Conservation (phyloP, 2,888 invertebrate species). For the Nudaria mundana region DNA sequence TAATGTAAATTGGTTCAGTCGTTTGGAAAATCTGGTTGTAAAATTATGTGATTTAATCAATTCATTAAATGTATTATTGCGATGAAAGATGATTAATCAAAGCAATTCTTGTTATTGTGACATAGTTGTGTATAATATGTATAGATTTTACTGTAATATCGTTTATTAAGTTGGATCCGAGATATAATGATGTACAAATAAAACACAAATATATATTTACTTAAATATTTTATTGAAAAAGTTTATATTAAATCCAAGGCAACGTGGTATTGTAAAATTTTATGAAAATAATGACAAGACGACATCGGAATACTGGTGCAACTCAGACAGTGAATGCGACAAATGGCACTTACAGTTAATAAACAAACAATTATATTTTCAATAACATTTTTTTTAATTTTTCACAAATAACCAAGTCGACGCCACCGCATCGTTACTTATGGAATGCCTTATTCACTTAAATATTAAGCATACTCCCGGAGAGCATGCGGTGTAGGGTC, state of each 20-base stretch:
- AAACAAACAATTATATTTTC: conserved; percentile 53
- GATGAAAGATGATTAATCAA: too few species aligned
- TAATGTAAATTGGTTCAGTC: too few species aligned
- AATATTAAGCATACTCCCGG: conserved; percentile 67
- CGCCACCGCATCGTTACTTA: conserved; percentile 70
- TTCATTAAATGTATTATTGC: too few species aligned
- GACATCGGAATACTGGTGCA: conserved; percentile 32
- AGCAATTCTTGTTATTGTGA: too few species aligned
- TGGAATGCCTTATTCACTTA: conserved; percentile 79
- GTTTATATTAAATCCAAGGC: conserved; percentile 79
- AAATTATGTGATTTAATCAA: too few species aligned
- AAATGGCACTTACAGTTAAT: conserved; percentile 68
- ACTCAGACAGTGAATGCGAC: conserved; percentile 34
- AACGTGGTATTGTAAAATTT: conserved; percentile 78
- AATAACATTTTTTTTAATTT: conserved; percentile 42
- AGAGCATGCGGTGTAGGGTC: conserved; percentile 60
- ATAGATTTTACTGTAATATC: too few species aligned
- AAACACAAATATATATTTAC: conserved; percentile 61
- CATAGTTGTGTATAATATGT: too few species aligned
- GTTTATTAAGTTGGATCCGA: too few species aligned
- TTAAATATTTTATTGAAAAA: conserved; percentile 80
- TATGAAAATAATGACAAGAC: conserved; percentile 64
- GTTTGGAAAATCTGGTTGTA: too few species aligned
- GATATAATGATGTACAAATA: conserved; percentile 40
- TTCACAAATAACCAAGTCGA: conserved; percentile 54